Base-by-base conservation (phyloP, 2,797 vertebrate species). In the Rhabdophis nuchalis region DNA sequence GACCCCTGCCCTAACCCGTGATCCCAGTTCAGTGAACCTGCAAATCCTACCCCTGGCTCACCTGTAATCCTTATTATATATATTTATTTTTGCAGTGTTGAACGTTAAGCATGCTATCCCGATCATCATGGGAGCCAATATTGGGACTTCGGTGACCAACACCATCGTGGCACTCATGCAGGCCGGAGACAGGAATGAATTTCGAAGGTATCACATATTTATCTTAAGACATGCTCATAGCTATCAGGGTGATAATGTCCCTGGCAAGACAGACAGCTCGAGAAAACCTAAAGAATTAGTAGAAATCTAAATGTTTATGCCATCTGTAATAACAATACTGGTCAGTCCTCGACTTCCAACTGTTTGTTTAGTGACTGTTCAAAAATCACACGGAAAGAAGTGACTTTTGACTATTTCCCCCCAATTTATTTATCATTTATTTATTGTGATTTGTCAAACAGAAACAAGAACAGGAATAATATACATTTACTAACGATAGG, bases 141-240 rank as follows among this genome's bases (percentile, higher is more conserved):
- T 99, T 0, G 99, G 99, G 46, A 99, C 99, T 0, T 99, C 99
- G 0, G 98, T 99, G 95, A 99, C 99, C 94, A 99, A 99, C 97
- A 99, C 99, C 0, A 98, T 99, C 0, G 99, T 99, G 95, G 99
- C 99, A 0, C 97, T 99, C 95, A 99, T 99, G 99, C 99, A 99
- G 96, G 98, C 98, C 0, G 99, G 98, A 32, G 98, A 99, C 95
- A 97, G 99, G 87, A 99, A 98, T 27, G 99, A 99, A 96, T 99
- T 99, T 96, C 98, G 99, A 97, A 99, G 99, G 99, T 99, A 98
- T 12, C 13, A 85, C 77, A 72, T 50, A 89, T 86, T 36, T 88
- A 85, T 12, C 20, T 25, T 54, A 3, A 88, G 13, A 4, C 27
- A 56, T 14, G 20, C 4, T 29, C 6, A 36, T 23, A 25, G 23